Percentiles rank a stretch among this genome's conserved stretches.
Evolutionary conservation across 2,113 vertebrate species (phyloP).

Genomic region (Tupaia tana): DNA sequence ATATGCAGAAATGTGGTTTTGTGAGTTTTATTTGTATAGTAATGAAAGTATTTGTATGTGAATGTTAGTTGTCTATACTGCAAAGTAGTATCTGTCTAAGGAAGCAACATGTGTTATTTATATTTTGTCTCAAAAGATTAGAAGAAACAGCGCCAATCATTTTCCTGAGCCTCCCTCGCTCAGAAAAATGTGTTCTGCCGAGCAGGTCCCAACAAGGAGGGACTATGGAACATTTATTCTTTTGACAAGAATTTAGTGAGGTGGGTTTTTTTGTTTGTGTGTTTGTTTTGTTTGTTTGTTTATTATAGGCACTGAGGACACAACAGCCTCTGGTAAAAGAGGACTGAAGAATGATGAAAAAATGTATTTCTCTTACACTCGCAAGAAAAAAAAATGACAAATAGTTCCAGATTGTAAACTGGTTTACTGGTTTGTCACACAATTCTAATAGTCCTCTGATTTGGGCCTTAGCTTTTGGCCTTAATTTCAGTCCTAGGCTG

Average conservation of each 20-base stretch:
- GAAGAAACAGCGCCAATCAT: too few relatives aligned
- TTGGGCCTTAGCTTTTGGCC: conserved; percentile 22
- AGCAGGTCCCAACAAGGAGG: background rate
- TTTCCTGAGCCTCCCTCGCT: too few relatives aligned
- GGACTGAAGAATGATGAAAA: background rate
- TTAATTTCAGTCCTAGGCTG: background rate
- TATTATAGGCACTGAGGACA: background rate
- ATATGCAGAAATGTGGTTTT: too few relatives aligned
- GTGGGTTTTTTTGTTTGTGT: background rate
- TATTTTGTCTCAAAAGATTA: too few relatives aligned
- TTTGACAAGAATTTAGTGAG: background rate
- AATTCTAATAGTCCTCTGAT: background rate
- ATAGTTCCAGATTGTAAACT: conserved; percentile 6
- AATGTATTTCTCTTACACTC: background rate
- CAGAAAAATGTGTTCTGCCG: conserved; percentile 18
- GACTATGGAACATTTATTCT: conserved; percentile 35
- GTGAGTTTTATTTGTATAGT: too few relatives aligned
- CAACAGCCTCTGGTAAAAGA: background rate
- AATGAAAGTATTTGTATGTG: too few relatives aligned
- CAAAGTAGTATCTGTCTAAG: too few relatives aligned
- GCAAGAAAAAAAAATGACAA: conserved; percentile 21
- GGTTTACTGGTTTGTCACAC: conserved; percentile 3
- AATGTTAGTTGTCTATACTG: too few relatives aligned
- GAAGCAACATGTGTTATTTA: too few relatives aligned
- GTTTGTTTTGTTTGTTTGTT: background rate